These are phyloP conservation scores for Coronaproctus castanopsis DNA, from an alignment of 2,888 invertebrate genomes.

Conservation along the genomic window DNA sequence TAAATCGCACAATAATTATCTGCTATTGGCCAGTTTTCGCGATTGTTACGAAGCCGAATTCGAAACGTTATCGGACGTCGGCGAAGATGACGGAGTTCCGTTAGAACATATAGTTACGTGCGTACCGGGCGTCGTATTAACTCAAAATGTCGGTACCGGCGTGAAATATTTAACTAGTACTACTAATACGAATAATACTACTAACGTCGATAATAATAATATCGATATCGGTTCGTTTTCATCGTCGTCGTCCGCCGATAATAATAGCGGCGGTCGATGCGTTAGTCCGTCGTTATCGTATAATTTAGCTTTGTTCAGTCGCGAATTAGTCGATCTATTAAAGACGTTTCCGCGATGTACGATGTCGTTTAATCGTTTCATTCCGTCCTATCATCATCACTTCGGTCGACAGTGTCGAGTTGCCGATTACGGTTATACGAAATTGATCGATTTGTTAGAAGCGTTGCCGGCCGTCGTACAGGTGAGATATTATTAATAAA, in stretches of 20 bases:
- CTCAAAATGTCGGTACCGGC: slow-evolving; percentile 23
- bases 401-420: slow-evolving; percentile 89
- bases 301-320: slow-evolving; percentile 57
- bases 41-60: slow-evolving; percentile 61
- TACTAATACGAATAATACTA: background rate
- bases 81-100: slow-evolving; percentile 51
- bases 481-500: slow-evolving; percentile 29
- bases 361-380: slow-evolving; percentile 65
- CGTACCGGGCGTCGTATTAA: slow-evolving; percentile 46
- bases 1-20: slow-evolving; percentile 49
- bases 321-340: slow-evolving; percentile 68
- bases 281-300: slow-evolving; percentile 38
- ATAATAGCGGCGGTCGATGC: slow-evolving; percentile 4
- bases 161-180: slow-evolving; percentile 14
- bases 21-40: slow-evolving; percentile 61
- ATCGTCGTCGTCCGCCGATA: slow-evolving; percentile 3
- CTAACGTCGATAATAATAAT: background rate
- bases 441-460: slow-evolving; percentile 72
- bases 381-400: slow-evolving; percentile 90
- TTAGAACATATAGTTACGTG: slow-evolving; percentile 77
- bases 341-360: slow-evolving; percentile 62
- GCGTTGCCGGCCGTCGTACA: slow-evolving; percentile 71
- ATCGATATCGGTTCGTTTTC: background rate
- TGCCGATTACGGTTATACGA: slow-evolving; percentile 89
- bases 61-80: slow-evolving; percentile 33